A percentile compares a stretch with the other conserved stretches of the same genome.
These are phyloP conservation scores for Pipistrellus nathusii DNA, from an alignment of 2,797 vertebrate species.

Conservation along the genomic window DNA sequence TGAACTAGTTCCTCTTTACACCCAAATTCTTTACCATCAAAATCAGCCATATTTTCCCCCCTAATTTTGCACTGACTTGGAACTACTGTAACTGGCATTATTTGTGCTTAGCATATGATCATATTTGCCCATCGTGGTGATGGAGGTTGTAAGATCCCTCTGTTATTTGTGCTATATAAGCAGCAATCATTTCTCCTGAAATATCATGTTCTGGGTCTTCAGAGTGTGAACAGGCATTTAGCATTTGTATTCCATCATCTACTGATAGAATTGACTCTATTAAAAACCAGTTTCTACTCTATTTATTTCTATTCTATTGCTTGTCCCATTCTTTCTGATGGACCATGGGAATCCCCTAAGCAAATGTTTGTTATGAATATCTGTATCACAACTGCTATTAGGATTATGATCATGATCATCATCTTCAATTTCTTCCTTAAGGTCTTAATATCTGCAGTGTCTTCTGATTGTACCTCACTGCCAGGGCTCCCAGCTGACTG, in stretches of 20 bases:
- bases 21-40: slow-evolving; percentile 96
- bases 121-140: slow-evolving; percentile 91
- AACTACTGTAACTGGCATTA: slow-evolving; percentile 98
- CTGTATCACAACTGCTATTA: slow-evolving; percentile 90
- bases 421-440: slow-evolving; percentile 96
- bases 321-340: slow-evolving; percentile 87
- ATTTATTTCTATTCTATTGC: slow-evolving; percentile 81
- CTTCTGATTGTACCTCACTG: slow-evolving; percentile 96
- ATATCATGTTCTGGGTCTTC: slow-evolving; percentile 90
- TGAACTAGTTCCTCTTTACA: slow-evolving; percentile 98
- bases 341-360: slow-evolving; percentile 90
- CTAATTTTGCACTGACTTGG: slow-evolving; percentile 99
- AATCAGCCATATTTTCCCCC: slow-evolving; percentile 98
- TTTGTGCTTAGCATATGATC: slow-evolving; percentile 99
- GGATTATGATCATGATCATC: slow-evolving; percentile 90
- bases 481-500: slow-evolving; percentile 97
- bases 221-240: slow-evolving; percentile 92
- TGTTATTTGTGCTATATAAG: slow-evolving; percentile 91
- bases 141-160: slow-evolving; percentile 96
- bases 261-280: slow-evolving; percentile 89
- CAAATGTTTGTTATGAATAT: slow-evolving; percentile 92
- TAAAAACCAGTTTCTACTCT: slow-evolving; percentile 91
- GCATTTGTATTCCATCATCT: slow-evolving; percentile 93
- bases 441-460: slow-evolving; percentile 97
- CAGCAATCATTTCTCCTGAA: slow-evolving; percentile 90